A percentile compares a stretch with the other conserved stretches of the same genome.
These are phyloP conservation scores for Perdita meconis DNA, from an alignment of 2,888 invertebrate species.

Conservation along the genomic window DNA sequence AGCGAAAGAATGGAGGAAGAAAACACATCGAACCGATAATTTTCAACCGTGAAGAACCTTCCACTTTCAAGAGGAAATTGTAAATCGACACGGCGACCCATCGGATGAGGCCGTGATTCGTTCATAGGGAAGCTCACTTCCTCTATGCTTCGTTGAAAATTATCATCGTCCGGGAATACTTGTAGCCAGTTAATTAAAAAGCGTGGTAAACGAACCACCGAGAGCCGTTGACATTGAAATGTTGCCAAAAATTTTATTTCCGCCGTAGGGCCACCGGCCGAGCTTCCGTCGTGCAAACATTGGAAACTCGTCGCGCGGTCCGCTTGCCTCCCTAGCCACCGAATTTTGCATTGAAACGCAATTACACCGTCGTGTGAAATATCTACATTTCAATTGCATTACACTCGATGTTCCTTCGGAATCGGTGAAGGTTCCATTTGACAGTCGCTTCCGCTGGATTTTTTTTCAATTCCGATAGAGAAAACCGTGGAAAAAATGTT, in stretches of 20 bases:
- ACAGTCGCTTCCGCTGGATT: too few relatives aligned
- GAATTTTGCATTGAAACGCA: slow-evolving; percentile 56
- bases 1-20: too few relatives aligned
- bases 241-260: slow-evolving; percentile 70
- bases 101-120: slow-evolving; percentile 17
- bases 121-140: slow-evolving; percentile 50
- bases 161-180: slow-evolving; percentile 57
- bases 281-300: slow-evolving; percentile 59
- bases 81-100: slow-evolving; percentile 39
- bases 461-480: too few relatives aligned
- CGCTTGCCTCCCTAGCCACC: slow-evolving; percentile 31
- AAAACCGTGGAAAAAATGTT: too few relatives aligned
- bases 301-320: slow-evolving; percentile 13
- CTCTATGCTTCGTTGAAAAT: slow-evolving; percentile 45
- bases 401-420: slow-evolving; percentile 15
- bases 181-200: slow-evolving; percentile 72
- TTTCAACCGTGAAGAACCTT: background rate
- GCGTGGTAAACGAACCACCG: slow-evolving; percentile 39
- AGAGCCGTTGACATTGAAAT: slow-evolving; percentile 66
- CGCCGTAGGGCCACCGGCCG: slow-evolving; percentile 36
- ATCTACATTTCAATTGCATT: slow-evolving; percentile 38
- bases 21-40: background rate
- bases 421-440: background rate
- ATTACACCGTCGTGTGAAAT: slow-evolving; percentile 53
- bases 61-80: slow-evolving; percentile 27